phyloP scores from a whole-genome alignment of 2,797 vertebrate genomes.

The Okamejei kenojei region DNA sequence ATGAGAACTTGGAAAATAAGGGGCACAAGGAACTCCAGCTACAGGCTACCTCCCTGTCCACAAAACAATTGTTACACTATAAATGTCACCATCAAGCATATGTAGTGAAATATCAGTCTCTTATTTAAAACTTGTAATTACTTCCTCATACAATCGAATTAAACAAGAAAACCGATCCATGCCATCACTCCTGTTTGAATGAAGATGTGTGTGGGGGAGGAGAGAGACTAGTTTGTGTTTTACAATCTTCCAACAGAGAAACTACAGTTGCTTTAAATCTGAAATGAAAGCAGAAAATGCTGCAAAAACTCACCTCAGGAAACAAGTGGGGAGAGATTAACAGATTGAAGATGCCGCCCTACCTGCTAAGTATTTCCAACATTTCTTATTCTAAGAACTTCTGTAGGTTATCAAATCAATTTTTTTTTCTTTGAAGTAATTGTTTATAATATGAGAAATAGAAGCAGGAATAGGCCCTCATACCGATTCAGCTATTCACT shows the following conservation, averaged over 20 bases:
- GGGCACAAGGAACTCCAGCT: background rate
- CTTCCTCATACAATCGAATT: background rate
- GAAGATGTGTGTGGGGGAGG: background rate
- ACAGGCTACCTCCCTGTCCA: background rate
- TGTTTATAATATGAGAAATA: background rate
- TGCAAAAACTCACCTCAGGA: too few relatives aligned
- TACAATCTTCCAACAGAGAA: too few relatives aligned
- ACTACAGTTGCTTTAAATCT: too few relatives aligned
- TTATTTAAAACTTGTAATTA: background rate
- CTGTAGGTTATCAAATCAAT: background rate
- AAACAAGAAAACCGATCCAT: background rate
- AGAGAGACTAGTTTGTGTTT: background rate
- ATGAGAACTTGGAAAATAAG: background rate
- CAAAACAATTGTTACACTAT: slow-evolving; percentile 19
- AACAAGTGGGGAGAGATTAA: too few relatives aligned
- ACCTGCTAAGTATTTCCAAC: too few relatives aligned
- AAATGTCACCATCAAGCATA: background rate
- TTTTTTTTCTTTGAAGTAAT: background rate
- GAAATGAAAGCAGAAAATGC: too few relatives aligned
- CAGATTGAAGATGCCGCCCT: too few relatives aligned
- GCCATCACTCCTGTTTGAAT: background rate
- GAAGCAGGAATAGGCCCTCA: too few relatives aligned
- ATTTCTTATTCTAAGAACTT: background rate
- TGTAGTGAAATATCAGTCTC: background rate
- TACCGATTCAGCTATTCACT: too few relatives aligned